phyloP scores from a whole-genome alignment of 1,140 invertebrate genomes.

The Drosophila neocordata region DNA sequence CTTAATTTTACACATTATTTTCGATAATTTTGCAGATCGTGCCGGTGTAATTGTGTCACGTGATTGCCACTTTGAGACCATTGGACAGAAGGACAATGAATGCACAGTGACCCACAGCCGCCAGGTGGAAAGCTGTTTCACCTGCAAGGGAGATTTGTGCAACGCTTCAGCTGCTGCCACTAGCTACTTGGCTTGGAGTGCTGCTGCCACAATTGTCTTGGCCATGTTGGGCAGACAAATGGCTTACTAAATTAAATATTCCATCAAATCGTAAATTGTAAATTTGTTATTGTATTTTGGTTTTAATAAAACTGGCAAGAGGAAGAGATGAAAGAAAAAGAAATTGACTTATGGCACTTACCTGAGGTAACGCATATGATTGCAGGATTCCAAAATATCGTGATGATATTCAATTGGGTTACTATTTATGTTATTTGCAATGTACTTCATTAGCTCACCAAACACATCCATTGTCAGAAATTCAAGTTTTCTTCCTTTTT shows the following conservation, averaged over 20 bases:
- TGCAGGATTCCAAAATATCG: neutral
- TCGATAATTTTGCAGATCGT: slow-evolving; percentile 49
- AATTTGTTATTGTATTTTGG: slow-evolving; percentile 13
- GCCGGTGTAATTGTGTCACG: slow-evolving; percentile 72
- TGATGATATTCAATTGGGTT: neutral
- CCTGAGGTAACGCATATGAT: neutral
- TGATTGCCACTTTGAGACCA: slow-evolving; percentile 75
- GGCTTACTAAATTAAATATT: slow-evolving; percentile 41
- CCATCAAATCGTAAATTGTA: slow-evolving; percentile 22
- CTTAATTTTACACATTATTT: neutral
- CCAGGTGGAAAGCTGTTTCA: slow-evolving; percentile 82
- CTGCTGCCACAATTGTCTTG: slow-evolving; percentile 75
- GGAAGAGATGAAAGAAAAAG: neutral
- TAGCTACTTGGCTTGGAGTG: slow-evolving; percentile 82
- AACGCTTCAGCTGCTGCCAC: slow-evolving; percentile 83
- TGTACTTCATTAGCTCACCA: neutral
- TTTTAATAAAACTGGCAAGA: slow-evolving; percentile 11
- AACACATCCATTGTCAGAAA: neutral
- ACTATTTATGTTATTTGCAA: neutral
- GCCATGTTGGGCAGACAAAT: slow-evolving; percentile 61
- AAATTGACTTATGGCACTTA: neutral
- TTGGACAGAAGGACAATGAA: slow-evolving; percentile 72
- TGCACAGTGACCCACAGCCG: slow-evolving; percentile 73
- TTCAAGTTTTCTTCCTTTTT: neutral
- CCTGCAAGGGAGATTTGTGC: slow-evolving; percentile 84